A percentile compares a stretch with the other conserved stretches of the same genome.
Evolutionary conservation across 2,888 invertebrate species (phyloP).

Genomic region (Exocentrus adspersus): DNA sequence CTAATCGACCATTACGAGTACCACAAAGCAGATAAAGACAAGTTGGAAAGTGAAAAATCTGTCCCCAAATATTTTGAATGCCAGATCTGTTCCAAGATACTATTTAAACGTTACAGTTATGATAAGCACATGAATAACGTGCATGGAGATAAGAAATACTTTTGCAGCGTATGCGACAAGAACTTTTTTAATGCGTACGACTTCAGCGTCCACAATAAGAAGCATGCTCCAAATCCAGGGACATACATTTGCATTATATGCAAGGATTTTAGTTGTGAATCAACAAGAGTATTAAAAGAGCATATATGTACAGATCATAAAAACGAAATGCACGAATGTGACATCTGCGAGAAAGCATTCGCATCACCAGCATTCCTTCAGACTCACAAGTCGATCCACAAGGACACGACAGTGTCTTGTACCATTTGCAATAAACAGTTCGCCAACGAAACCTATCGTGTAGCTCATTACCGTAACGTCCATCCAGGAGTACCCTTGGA

Average conservation of each 20-base stretch:
- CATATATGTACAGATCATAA: conserved; percentile 43
- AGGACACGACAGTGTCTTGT: not conserved
- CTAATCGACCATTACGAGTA: conserved; percentile 37
- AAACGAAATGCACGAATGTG: conserved; percentile 65
- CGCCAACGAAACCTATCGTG: conserved; percentile 2
- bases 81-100: conserved; percentile 19
- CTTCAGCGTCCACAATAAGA: conserved; percentile 24
- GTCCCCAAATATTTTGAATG: conserved; percentile 5
- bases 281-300: conserved; percentile 30
- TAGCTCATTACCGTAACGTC: not conserved
- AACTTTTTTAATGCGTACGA: conserved; percentile 38
- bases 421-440: not conserved
- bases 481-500: not conserved
- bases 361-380: not conserved
- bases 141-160: conserved; percentile 49
- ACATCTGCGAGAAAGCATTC: conserved; percentile 65
- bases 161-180: conserved; percentile 54
- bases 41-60: conserved; percentile 8
- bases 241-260: conserved; percentile 17
- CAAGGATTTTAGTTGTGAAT: conserved; percentile 10
- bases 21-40: conserved; percentile 27
- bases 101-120: too few species aligned
- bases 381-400: not conserved
- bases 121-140: not conserved
- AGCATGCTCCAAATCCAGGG: not conserved